Conservation (phyloP, 2,888 invertebrate species). For the Zaprionus bogoriensis region DNA sequence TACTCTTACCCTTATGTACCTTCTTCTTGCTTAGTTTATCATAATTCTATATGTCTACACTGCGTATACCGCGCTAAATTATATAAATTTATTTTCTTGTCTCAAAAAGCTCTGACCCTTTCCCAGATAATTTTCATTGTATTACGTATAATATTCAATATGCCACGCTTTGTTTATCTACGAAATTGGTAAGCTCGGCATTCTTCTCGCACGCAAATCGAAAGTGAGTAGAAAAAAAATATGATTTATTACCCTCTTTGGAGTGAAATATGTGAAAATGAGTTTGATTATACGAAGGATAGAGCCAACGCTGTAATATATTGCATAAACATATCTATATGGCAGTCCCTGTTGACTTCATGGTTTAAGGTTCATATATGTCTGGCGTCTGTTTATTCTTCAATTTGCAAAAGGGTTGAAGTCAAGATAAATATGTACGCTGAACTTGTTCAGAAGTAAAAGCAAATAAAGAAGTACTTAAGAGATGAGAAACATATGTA, state of each 20-base stretch:
- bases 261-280: background rate
- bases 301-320: background rate
- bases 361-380: background rate
- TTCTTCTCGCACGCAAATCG: constrained; percentile 39
- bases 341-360: background rate
- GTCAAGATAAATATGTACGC: no score
- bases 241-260: constrained; percentile 48
- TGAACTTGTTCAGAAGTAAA: no score
- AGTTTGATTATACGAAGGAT: background rate
- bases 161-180: background rate
- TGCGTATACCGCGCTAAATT: no score
- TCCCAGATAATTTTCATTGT: constrained; percentile 12
- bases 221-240: constrained; percentile 48
- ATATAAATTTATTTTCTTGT: background rate
- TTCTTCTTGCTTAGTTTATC: background rate
- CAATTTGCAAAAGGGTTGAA: background rate
- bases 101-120: background rate
- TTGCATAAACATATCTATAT: background rate
- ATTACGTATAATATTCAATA: constrained; percentile 4
- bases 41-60: background rate
- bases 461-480: background rate
- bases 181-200: background rate
- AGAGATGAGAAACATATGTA: background rate
- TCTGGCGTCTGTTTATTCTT: background rate
- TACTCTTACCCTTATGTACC: background rate